Conservation (phyloP, 2,888 invertebrate genomes). For the Junonia oenone region DNA sequence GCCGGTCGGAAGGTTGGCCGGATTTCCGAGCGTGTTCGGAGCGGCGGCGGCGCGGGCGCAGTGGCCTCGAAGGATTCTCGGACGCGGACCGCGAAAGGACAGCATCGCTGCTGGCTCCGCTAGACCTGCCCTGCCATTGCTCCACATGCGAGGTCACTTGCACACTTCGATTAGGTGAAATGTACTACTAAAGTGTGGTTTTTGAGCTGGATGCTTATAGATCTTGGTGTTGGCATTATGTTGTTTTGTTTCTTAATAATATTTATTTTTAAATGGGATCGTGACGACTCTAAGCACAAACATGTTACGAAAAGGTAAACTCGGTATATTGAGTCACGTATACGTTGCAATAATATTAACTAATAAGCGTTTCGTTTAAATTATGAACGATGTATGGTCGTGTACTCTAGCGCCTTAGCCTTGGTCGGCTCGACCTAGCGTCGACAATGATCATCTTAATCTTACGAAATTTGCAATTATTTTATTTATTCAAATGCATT, state of each 20-base stretch:
- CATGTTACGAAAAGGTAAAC: conserved; percentile 11
- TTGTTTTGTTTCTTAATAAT: conserved; percentile 11
- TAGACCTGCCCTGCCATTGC: conserved; percentile 32
- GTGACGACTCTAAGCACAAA: conserved; percentile 14
- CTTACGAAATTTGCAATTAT: background rate
- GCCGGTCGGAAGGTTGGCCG: conserved; percentile 78
- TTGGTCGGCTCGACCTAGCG: conserved; percentile 4
- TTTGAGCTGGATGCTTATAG: background rate
- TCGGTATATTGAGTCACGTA: conserved; percentile 53
- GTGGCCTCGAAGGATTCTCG: conserved; percentile 75
- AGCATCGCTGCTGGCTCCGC: conserved; percentile 30
- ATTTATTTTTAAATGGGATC: conserved; percentile 15
- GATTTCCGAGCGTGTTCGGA: conserved; percentile 78
- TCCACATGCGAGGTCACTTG: conserved; percentile 34
- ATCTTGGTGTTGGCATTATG: background rate
- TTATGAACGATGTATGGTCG: conserved; percentile 7
- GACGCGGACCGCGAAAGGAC: conserved; percentile 49
- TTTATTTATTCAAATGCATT: background rate
- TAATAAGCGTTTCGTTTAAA: conserved; percentile 36
- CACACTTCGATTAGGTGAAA: conserved; percentile 20
- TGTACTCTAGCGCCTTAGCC: conserved; percentile 17
- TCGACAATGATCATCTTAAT: background rate
- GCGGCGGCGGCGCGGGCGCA: conserved; percentile 41
- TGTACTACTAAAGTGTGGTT: no score
- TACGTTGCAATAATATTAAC: conserved; percentile 65